Base-by-base conservation (phyloP, 1,140 invertebrate genomes). In the Phymorhynchus buccinoides region DNA sequence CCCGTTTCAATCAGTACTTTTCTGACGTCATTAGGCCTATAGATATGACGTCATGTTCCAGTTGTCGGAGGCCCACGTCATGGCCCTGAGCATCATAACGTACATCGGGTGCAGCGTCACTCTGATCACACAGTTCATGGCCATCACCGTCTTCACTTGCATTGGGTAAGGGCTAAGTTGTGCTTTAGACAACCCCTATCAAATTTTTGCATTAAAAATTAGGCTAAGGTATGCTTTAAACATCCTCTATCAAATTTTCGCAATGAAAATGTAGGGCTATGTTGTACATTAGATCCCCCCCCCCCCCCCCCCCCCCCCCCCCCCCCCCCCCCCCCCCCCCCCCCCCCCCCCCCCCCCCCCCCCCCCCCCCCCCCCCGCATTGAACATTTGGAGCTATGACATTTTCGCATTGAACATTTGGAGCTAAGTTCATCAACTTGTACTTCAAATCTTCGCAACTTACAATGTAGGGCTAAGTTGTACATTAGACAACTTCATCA, bases 41-140 rank as follows among this genome's bases (percentile, higher is more conserved):
- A 22, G 41, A 3, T 75, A 62, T 80, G 48, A 56, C 79, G 37
- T 81, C 27, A 83, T 75, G n/a, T 80, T 87, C 73, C 84, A 91
- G 90, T 16, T 89, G 35, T 16, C 84, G 0, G 66, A 81, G 18
- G 82, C 48, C 1, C 68, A 90, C 75, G 84, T 80, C 18, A 41
- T 88, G 52, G 88, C 87, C 3, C 83, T 91, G 18, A 89, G 88
- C 75, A 83, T 90, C n/a, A 90, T 91, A n/a, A 90, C 91, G 1
- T 91, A 90, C 83, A 88, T 91, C 66, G 91, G 91, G 1, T 91
- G 90, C 68, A 89, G 89, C 81, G 71, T 91, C 9, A 90, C 90
- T 0, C 35, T 91, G 0, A 52, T 90, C 1, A 89, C 89, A 0
- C 86, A 89, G 86, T 73, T 91, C 1, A 89, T 91, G 27, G 88